Conservation (phyloP, 1,140 invertebrate species). For the Euwallacea fornicatus region DNA sequence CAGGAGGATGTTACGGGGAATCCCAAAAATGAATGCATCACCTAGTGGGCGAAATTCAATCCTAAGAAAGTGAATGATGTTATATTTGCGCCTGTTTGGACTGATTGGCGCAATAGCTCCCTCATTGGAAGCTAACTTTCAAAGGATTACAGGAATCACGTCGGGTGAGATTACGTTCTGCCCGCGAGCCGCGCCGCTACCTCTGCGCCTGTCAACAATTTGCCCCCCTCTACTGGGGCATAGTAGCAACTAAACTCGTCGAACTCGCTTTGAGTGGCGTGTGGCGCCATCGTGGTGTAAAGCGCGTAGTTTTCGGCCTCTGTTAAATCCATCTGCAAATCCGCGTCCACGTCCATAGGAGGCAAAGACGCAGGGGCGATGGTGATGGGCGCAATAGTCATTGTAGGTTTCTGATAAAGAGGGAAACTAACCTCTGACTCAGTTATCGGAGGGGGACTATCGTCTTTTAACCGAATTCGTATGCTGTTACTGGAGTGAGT, state of each 20-base stretch:
- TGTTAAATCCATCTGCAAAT: constrained; percentile 64
- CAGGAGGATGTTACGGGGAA: too few relatives aligned
- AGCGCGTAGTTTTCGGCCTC: constrained; percentile 85
- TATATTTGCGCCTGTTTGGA: constrained; percentile 16
- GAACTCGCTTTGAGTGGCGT: constrained; percentile 81
- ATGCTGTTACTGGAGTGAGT: constrained; percentile 53
- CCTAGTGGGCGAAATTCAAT: too few relatives aligned
- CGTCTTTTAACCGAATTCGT: constrained; percentile 64
- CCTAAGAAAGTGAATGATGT: constrained; percentile 26
- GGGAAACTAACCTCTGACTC: neutral
- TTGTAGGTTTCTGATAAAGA: neutral
- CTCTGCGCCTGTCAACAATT: constrained; percentile 57
- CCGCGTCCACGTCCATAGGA: constrained; percentile 40
- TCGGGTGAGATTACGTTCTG: constrained; percentile 40
- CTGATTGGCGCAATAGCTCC: too few relatives aligned
- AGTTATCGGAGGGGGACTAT: constrained; percentile 43
- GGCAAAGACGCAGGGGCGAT: too few relatives aligned
- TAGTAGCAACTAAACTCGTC: constrained; percentile 86
- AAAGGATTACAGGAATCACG: too few relatives aligned
- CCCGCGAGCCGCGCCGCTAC: constrained; percentile 39
- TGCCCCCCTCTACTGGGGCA: constrained; percentile 76
- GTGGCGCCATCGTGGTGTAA: constrained; percentile 79
- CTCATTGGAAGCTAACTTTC: too few relatives aligned
- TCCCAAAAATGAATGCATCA: too few relatives aligned
- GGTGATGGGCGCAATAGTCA: constrained; percentile 1